Conservation (phyloP, 2,888 invertebrate genomes). For the Aplocera efformata region DNA sequence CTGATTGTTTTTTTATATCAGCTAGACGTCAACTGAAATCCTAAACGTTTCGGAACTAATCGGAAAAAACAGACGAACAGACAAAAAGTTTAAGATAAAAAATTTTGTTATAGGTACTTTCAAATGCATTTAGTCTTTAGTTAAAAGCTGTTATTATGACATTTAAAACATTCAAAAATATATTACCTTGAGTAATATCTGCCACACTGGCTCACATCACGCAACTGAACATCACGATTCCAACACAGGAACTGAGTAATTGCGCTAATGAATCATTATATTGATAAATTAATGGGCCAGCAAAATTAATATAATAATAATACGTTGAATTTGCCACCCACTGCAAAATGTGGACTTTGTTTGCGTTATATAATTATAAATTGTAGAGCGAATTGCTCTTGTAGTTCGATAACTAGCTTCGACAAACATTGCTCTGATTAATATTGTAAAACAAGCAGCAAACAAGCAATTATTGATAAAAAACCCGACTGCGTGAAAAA, state of each 20-base stretch:
- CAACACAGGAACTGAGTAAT: constrained; percentile 34
- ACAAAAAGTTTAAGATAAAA: too few species aligned
- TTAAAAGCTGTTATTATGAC: too few species aligned
- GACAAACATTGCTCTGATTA: too few species aligned
- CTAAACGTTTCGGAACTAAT: too few species aligned
- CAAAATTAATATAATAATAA: constrained; percentile 21
- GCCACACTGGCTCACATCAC: background rate
- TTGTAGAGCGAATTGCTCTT: background rate
- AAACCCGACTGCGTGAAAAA: too few species aligned
- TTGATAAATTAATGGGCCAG: constrained; percentile 21
- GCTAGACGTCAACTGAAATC: too few species aligned
- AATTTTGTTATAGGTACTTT: too few species aligned
- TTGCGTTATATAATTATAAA: background rate
- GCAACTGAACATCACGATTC: constrained; percentile 18
- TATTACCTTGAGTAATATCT: constrained; percentile 5
- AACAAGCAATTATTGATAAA: too few species aligned
- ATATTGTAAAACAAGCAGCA: too few species aligned
- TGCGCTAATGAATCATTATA: constrained; percentile 32
- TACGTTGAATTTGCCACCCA: constrained; percentile 10
- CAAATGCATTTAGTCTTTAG: too few species aligned
- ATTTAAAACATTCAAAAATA: background rate
- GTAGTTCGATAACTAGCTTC: background rate
- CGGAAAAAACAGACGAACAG: too few species aligned
- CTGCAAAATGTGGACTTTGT: background rate
- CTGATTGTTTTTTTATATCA: too few species aligned